These are phyloP conservation scores for Rhineura floridana DNA, from an alignment of 2,113 vertebrate genomes.

Conservation along the genomic window DNA sequence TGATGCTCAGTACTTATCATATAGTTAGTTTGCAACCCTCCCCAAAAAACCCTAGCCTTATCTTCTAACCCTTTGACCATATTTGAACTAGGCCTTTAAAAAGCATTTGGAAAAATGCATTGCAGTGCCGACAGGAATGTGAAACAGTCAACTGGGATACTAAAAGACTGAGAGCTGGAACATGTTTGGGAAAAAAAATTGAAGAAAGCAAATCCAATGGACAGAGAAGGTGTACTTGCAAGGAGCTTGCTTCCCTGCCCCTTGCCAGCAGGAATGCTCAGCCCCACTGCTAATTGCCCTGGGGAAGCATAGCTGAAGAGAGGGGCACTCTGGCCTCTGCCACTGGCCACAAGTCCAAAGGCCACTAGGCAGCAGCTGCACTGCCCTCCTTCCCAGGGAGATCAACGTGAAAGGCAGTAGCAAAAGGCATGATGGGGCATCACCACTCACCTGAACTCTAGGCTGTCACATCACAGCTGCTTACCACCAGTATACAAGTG, in stretches of 20 bases:
- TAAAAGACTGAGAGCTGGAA: constrained; percentile 41
- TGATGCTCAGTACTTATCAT: constrained; percentile 41
- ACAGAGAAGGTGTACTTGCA: not conserved
- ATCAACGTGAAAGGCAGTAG: not conserved
- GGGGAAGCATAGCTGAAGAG: not conserved
- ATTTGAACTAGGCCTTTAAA: no score
- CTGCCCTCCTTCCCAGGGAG: not conserved
- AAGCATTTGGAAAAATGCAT: constrained; percentile 44
- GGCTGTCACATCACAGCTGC: no score
- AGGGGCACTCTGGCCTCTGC: no score
- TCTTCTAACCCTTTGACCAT: constrained; percentile 63
- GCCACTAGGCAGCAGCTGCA: not conserved
- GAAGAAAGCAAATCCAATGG: not conserved
- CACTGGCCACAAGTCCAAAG: not conserved
- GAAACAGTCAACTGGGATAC: constrained; percentile 29
- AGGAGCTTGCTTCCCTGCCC: no score
- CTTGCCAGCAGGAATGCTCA: no score
- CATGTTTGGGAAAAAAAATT: constrained; percentile 43
- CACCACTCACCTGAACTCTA: no score
- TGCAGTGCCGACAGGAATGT: not conserved
- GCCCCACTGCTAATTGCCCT: no score
- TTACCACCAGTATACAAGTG: no score
- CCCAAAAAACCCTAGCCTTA: constrained; percentile 31
- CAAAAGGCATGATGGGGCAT: no score
- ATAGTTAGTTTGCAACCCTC: constrained; percentile 32